These are phyloP conservation scores for Cheilosia vulpina DNA, from an alignment of 2,888 invertebrate species.

Conservation along the genomic window DNA sequence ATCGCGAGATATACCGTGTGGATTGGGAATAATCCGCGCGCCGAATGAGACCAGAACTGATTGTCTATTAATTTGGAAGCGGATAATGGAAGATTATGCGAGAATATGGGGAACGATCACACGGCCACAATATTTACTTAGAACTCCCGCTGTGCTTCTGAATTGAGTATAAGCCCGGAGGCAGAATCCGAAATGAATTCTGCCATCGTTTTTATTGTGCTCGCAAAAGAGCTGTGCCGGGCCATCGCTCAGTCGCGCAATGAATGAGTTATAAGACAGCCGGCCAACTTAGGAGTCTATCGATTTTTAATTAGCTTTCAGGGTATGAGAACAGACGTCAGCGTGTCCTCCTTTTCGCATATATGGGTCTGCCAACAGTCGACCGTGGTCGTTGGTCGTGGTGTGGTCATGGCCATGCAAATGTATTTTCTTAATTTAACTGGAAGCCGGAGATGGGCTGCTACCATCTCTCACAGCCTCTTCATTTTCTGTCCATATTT, in stretches of 20 bases:
- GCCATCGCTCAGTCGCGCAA: constrained; percentile 65
- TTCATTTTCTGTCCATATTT: constrained; percentile 73
- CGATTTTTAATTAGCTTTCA: constrained; percentile 76
- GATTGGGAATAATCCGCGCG: constrained; percentile 63
- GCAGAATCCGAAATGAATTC: constrained; percentile 86
- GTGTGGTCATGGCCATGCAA: constrained; percentile 65
- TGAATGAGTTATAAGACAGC: constrained; percentile 74
- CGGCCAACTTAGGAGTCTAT: constrained; percentile 77
- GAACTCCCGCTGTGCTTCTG: constrained; percentile 89
- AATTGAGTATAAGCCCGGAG: constrained; percentile 89
- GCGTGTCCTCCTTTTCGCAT: constrained; percentile 61
- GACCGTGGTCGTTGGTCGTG: constrained; percentile 30
- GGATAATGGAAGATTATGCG: constrained; percentile 75
- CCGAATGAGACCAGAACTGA: constrained; percentile 69
- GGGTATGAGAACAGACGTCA: constrained; percentile 66
- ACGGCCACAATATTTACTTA: constrained; percentile 82
- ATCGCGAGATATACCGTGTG: constrained; percentile 55
- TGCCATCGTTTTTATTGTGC: constrained; percentile 82
- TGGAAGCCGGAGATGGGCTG: constrained; percentile 72
- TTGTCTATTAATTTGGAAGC: constrained; percentile 75
- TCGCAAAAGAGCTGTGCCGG: constrained; percentile 75
- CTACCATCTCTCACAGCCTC: constrained; percentile 71
- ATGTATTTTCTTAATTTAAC: constrained; percentile 73
- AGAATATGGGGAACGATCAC: constrained; percentile 79
- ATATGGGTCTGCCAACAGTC: constrained; percentile 42